These are phyloP conservation scores for Orthonevra nobilis DNA, from an alignment of 2,888 invertebrate genomes.

Conservation along the genomic window DNA sequence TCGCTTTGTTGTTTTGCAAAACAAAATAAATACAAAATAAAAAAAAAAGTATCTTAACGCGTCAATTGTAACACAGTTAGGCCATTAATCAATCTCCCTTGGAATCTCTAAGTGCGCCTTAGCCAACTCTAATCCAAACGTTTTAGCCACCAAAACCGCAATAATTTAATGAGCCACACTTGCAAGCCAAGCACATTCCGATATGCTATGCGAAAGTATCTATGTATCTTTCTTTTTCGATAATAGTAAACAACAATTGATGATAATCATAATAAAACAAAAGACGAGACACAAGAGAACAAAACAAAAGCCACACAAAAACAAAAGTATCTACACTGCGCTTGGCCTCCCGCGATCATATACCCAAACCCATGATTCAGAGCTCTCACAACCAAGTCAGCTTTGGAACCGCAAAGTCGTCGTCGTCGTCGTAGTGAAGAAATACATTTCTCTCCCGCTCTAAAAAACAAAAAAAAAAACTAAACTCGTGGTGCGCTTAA, in stretches of 20 bases:
- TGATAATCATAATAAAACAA: constrained; percentile 51
- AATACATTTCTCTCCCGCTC: no score
- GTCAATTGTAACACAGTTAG: constrained; percentile 5
- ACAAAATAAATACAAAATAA: not conserved
- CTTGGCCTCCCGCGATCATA: constrained; percentile 27
- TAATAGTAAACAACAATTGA: constrained; percentile 55
- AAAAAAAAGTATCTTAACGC: no score
- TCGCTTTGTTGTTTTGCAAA: not conserved
- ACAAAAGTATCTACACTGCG: constrained; percentile 4
- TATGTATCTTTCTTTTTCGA: constrained; percentile 10
- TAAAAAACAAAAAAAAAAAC: constrained; percentile 3
- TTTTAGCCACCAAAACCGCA: constrained; percentile 31
- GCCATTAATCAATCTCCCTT: not conserved
- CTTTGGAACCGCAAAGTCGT: constrained; percentile 58
- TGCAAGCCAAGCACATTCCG: constrained; percentile 62
- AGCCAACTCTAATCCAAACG: constrained; percentile 9
- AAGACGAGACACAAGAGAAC: no score
- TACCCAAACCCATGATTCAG: constrained; percentile 51
- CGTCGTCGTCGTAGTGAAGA: no score
- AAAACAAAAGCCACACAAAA: no score
- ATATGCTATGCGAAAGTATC: not conserved
- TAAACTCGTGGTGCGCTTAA: no score
- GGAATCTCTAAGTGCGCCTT: not conserved
- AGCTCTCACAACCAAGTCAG: constrained; percentile 61
- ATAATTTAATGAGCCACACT: constrained; percentile 51